Evolutionary conservation across 2,113 vertebrate species (phyloP).

Genomic region (Callospermophilus lateralis): DNA sequence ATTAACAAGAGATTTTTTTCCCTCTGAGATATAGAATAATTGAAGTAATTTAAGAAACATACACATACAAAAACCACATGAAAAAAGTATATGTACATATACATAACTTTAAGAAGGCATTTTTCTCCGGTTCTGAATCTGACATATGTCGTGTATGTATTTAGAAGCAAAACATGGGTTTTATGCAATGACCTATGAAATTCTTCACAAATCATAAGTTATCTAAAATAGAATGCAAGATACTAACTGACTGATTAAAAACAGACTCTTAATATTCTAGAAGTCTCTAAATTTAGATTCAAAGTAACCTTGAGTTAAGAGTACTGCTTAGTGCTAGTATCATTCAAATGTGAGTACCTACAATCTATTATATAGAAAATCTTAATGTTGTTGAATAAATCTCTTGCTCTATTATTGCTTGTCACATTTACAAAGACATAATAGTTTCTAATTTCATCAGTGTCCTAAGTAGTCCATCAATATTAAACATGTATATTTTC

Average conservation of each 20-base stretch:
- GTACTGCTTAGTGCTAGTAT: not conserved
- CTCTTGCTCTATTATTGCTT: not conserved
- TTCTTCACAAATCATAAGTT: not conserved
- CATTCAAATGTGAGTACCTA: not conserved
- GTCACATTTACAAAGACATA: conserved; percentile 8
- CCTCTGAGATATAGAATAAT: not conserved
- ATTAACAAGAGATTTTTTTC: not conserved
- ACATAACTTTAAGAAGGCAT: too few species aligned
- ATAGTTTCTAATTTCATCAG: not conserved
- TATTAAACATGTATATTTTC: conserved; percentile 26
- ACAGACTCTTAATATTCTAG: not conserved
- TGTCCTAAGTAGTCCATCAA: not conserved
- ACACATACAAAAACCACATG: too few species aligned
- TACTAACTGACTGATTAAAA: conserved; percentile 1
- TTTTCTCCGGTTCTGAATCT: not conserved
- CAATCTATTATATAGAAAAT: not conserved
- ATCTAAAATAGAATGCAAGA: not conserved
- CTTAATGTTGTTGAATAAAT: conserved; percentile 24
- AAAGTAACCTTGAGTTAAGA: not conserved
- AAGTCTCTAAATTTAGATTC: conserved; percentile 38
- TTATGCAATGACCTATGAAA: conserved; percentile 19
- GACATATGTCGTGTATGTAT: not conserved
- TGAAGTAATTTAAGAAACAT: not conserved
- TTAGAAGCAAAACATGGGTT: not conserved
- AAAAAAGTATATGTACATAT: not conserved